A percentile compares a stretch with the other conserved stretches of the same genome.
These are phyloP conservation scores for Drosophila nebulosa DNA, from an alignment of 1,140 invertebrate species.

Conservation along the genomic window DNA sequence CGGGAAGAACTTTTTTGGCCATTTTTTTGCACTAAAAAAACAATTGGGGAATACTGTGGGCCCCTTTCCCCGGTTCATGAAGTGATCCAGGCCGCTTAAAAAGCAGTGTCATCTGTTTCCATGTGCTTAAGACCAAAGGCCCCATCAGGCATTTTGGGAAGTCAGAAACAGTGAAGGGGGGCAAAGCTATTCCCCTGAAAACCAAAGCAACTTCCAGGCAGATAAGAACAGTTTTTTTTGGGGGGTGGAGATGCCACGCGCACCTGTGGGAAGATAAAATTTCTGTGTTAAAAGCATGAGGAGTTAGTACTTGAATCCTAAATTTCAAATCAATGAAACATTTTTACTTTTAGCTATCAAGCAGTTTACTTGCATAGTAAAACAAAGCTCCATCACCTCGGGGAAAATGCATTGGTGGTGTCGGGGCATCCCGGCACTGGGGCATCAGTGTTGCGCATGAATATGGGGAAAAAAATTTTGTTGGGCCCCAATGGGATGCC, in stretches of 20 bases:
- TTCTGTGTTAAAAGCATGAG: constrained; percentile 88
- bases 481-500: constrained; percentile 91
- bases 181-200: constrained; percentile 82
- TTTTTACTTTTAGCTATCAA: constrained; percentile 49
- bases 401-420: constrained; percentile 76
- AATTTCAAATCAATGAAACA: too few relatives aligned
- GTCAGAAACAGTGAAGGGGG: constrained; percentile 82
- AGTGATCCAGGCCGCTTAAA: constrained; percentile 90
- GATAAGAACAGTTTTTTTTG: constrained; percentile 90
- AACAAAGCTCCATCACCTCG: constrained; percentile 38
- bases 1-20: constrained; percentile 55
- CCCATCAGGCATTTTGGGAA: constrained; percentile 84
- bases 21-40: constrained; percentile 83
- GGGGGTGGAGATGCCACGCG: constrained; percentile 84
- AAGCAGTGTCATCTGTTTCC: constrained; percentile 86
- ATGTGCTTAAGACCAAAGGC: constrained; percentile 83
- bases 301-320: constrained; percentile 83
- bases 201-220: constrained; percentile 82
- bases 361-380: constrained; percentile 65
- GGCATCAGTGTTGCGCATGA: constrained; percentile 83
- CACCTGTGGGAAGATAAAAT: constrained; percentile 86
- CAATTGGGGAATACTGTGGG: constrained; percentile 84
- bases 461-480: constrained; percentile 87
- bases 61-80: constrained; percentile 84
- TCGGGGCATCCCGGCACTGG: constrained; percentile 81